These are phyloP conservation scores for Fratercula arctica DNA, from an alignment of 2,797 vertebrate species.

Conservation along the genomic window DNA sequence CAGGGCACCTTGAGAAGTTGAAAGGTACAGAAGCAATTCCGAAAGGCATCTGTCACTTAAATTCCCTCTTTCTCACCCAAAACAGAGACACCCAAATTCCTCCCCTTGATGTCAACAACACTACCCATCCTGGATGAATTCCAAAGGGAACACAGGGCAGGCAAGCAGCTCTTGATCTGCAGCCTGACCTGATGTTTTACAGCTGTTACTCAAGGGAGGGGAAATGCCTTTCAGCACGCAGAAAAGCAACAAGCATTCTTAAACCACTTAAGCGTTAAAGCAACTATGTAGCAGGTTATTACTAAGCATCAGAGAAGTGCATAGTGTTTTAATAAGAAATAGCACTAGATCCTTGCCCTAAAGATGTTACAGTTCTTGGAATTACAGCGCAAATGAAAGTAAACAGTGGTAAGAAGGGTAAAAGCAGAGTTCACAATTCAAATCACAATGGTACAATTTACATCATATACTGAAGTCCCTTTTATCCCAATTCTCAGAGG, in stretches of 20 bases:
- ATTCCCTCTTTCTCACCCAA: background rate
- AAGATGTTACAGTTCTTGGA: background rate
- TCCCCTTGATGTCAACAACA: background rate
- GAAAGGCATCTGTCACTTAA: background rate
- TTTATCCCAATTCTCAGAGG: background rate
- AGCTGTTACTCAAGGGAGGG: background rate
- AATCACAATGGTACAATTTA: background rate
- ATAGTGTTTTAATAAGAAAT: background rate
- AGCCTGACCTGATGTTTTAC: background rate
- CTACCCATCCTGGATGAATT: background rate
- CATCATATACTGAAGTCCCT: background rate
- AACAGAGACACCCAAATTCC: background rate
- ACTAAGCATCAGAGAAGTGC: background rate
- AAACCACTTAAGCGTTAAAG: background rate
- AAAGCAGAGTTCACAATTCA: background rate
- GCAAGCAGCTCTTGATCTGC: background rate
- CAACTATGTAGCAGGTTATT: background rate
- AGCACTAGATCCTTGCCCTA: background rate
- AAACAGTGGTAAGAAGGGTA: background rate
- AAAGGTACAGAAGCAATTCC: background rate
- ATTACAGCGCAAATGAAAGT: background rate
- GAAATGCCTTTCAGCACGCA: background rate
- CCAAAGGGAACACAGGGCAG: background rate
- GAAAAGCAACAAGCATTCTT: background rate
- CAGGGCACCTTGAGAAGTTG: conserved; percentile 40